Conservation (phyloP, 2,888 invertebrate species). For the Entomobrya multifasciata region DNA sequence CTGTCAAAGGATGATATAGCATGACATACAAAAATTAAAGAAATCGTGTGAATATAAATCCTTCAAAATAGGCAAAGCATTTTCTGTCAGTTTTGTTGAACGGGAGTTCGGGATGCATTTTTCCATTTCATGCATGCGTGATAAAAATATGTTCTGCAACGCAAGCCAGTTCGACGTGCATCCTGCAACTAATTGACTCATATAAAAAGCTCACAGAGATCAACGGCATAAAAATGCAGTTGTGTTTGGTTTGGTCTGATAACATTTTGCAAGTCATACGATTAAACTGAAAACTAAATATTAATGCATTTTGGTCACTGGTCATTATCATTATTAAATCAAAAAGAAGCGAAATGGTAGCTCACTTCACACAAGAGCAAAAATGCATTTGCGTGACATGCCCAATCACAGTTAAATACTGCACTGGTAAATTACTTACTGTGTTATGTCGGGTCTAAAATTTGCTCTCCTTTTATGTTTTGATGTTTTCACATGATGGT, state of each 20-base stretch:
- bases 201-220: too few relatives aligned
- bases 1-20: neutral
- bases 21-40: neutral
- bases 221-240: neutral
- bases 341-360: conserved; percentile 6
- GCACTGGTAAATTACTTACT: conserved; percentile 13
- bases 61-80: neutral
- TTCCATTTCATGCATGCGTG: neutral
- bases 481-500: conserved; percentile 47
- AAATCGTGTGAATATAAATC: conserved; percentile 1
- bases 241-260: neutral
- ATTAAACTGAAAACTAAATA: neutral
- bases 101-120: neutral
- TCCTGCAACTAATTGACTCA: neutral
- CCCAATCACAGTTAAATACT: conserved; percentile 51
- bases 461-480: conserved; percentile 27
- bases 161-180: neutral
- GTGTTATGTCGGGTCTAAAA: conserved; percentile 33
- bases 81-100: conserved; percentile 16
- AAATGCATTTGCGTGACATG: conserved; percentile 51
- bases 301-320: conserved; percentile 18
- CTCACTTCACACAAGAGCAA: too few relatives aligned
- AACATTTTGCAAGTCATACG: neutral
- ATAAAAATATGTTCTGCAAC: neutral
- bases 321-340: conserved; percentile 6